Base-by-base conservation (phyloP, 2,888 invertebrate species). In the Hesperia comma region DNA sequence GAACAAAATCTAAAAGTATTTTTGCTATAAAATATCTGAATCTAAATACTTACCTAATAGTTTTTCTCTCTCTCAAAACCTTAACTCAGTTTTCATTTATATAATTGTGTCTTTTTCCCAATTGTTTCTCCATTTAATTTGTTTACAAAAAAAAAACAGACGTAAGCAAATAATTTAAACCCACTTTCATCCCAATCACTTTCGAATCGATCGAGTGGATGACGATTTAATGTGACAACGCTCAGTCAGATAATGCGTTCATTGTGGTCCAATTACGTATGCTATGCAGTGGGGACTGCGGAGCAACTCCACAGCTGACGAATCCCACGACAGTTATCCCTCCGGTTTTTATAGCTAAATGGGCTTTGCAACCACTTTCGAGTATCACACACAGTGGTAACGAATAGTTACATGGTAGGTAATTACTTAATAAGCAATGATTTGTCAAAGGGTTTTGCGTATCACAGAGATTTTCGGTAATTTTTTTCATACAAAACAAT, bases 221-320 rank as follows among this genome's bases (percentile, higher is more conserved):
- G 85, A 88, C 82, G 80, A 88, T 87, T 79, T 77, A 82, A 87
- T 82, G 80, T 86, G 89, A 90, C 90, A 90, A 86, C 84, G 74
- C 78, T 82, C 78, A 78, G 80, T 79, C 80, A 82, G 84, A 87
- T 87, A 84, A 87, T 81, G 77, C 79, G 74, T 79, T 74, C 56
- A 83, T 86, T 88, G 85, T 85, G 75, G 75, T 71, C 76, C 87
- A 86, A 88, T 88, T 87, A 86, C 15, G 46, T 55, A 66, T 60
- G 64, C 64, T 55, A 66, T 60, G 64, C 64, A 53, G 21, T 53
- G 64, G 64, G 64, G 64, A 66, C 21, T 6, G 54, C 63, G 40
- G 56, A 49, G 56, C 56, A 33, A 63, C 74, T 71, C 73, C 79
- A 79, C 90, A 90, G 88, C 89, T 89, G 90, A 86, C 86, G 78